phyloP scores from a whole-genome alignment of 2,888 invertebrate species.

The Carabus problematicus region DNA sequence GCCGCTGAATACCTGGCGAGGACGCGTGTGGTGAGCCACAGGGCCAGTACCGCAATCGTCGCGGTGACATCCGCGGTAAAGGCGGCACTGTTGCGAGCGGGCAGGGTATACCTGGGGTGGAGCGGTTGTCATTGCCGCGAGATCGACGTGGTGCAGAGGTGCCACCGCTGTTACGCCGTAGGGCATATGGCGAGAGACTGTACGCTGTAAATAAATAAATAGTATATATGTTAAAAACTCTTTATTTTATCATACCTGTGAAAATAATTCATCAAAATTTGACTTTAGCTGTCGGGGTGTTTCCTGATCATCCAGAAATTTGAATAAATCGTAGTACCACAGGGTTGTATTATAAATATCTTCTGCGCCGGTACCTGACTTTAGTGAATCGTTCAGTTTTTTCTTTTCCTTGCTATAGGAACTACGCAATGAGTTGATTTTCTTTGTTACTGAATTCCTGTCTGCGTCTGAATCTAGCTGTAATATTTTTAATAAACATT shows the following conservation, averaged over 20 bases:
- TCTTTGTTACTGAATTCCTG: conserved; percentile 31
- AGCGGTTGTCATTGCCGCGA: too few species aligned
- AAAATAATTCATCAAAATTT: neutral
- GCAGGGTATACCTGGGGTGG: too few species aligned
- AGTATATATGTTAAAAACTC: too few species aligned
- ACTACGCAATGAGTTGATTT: conserved; percentile 42
- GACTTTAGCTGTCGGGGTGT: conserved; percentile 27
- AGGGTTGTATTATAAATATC: conserved; percentile 41
- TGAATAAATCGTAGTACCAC: conserved; percentile 45
- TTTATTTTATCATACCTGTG: too few species aligned
- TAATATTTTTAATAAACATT: too few species aligned
- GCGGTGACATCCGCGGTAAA: too few species aligned
- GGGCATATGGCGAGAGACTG: too few species aligned
- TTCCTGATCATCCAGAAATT: conserved; percentile 46
- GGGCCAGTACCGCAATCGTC: neutral
- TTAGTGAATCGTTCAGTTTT: conserved; percentile 42
- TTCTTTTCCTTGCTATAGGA: conserved; percentile 44
- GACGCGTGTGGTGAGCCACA: conserved; percentile 11
- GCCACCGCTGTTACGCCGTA: too few species aligned
- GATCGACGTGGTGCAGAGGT: too few species aligned
- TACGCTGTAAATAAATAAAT: too few species aligned
- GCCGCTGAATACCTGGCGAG: too few species aligned
- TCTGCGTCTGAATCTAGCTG: conserved; percentile 2
- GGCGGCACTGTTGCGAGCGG: too few species aligned
- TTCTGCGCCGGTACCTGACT: conserved; percentile 39